phyloP scores from a whole-genome alignment of 2,113 vertebrate species.

The Neolamprologus toae region DNA sequence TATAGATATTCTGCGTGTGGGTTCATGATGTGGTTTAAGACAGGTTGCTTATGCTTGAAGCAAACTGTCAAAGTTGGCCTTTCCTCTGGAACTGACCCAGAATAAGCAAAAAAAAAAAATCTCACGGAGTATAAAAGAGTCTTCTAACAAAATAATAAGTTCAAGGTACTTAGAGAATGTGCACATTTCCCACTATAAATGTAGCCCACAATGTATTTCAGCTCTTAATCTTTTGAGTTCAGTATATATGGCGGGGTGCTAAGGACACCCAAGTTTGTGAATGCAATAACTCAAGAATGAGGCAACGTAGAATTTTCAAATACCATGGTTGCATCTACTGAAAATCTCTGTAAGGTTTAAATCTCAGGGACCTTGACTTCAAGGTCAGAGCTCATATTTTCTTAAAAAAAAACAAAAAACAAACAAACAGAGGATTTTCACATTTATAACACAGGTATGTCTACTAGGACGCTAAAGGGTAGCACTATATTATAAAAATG shows the following conservation, averaged over 20 bases:
- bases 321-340: not conserved
- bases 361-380: not conserved
- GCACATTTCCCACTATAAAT: not conserved
- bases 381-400: not conserved
- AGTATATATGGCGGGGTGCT: not conserved
- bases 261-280: not conserved
- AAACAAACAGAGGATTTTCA: not conserved
- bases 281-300: not conserved
- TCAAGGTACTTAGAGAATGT: not conserved
- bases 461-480: fast-evolving
- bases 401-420: not conserved
- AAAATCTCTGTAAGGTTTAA: not conserved
- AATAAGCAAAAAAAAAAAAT: not conserved
- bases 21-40: not conserved
- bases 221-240: not conserved
- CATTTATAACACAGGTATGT: not conserved
- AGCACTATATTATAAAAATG: not conserved
- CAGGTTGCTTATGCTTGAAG: not conserved
- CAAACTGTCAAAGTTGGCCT: not conserved
- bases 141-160: not conserved
- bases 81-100: not conserved
- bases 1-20: not conserved
- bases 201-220: not conserved
- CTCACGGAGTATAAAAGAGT: not conserved
- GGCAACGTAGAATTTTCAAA: not conserved